Evolutionary conservation across 2,113 vertebrate species (phyloP).

Genomic region (Nerophis ophidion): DNA sequence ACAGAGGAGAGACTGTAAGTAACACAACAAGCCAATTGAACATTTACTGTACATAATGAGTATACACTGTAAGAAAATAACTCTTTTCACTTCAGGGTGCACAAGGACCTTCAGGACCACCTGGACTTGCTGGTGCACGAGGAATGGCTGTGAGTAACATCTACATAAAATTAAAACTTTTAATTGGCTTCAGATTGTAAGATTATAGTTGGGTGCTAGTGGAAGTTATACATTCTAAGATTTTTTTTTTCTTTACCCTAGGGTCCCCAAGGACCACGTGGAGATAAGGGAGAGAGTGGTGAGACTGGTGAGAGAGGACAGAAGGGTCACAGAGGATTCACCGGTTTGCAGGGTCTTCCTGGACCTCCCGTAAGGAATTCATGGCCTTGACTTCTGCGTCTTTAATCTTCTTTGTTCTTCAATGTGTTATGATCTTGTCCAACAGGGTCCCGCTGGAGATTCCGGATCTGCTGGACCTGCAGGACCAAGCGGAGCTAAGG

Average conservation of each 20-base stretch:
- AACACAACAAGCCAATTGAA: background rate
- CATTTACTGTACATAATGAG: too few species aligned
- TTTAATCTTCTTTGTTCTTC: background rate
- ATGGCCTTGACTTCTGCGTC: background rate
- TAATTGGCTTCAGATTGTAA: background rate
- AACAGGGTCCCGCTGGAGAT: slow-evolving; percentile 88
- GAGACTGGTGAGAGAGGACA: slow-evolving; percentile 90
- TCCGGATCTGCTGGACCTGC: slow-evolving; percentile 81
- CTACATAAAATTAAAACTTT: background rate
- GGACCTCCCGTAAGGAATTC: slow-evolving; percentile 86
- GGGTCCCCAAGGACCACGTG: slow-evolving; percentile 95
- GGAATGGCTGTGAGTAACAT: slow-evolving; percentile 85
- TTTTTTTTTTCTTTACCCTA: slow-evolving; percentile 38
- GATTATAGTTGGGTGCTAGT: background rate
- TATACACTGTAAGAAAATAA: background rate
- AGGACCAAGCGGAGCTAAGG: slow-evolving; percentile 85
- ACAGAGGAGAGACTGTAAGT: slow-evolving; percentile 93
- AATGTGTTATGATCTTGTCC: slow-evolving; percentile 9
- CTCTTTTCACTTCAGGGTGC: slow-evolving; percentile 73
- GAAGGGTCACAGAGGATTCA: slow-evolving; percentile 97
- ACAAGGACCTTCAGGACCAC: slow-evolving; percentile 89
- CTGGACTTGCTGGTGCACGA: slow-evolving; percentile 86
- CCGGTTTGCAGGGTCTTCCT: slow-evolving; percentile 93
- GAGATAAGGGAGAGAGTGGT: slow-evolving; percentile 94
- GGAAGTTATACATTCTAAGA: slow-evolving; percentile 13